Base-by-base conservation (phyloP, 2,797 vertebrate genomes). In the Cirrhinus mrigala region DNA sequence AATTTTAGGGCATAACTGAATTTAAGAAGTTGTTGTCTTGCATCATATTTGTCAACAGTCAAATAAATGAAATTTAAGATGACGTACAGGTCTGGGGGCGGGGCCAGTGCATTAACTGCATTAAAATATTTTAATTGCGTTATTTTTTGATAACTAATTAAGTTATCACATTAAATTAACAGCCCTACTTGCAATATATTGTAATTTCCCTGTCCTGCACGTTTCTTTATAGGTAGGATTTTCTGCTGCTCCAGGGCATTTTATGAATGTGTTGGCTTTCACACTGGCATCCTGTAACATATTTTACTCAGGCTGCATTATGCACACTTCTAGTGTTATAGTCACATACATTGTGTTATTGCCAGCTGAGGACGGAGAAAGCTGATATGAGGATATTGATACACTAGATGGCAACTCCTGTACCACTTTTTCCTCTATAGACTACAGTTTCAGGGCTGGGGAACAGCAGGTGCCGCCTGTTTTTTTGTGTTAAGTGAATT, bases 401-500 rank as follows among this genome's bases (percentile, higher is more conserved):
- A 85, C 70, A 56, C 56, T 79, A 58, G 37, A 29, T 71, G 78
- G 4, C 70, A 73, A 69, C n/a, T 44, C 15, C 82, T 70, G 37
- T 40, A 69, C 46, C 62, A 64, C 62, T 64, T 64, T 14, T 16
- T 64, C 12, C 71, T 78, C 33, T 81, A 40, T 24, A 73, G 46
- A 48, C 27, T 81, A 54, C 56, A 83, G 76, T 70, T 66, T 78
- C 68, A 82, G 68, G 80, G 62, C 81, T 62, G 14, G n/a, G 33
- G 60, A 84, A 75, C 79, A 79, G 62, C 52, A 84, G 29, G 20
- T 78, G 74, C 69, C 50, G 15, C 56, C 82, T 81, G 84, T 62
- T 87, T 48, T 60, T 64, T 20, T 33, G 60, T 71, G 54, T 84
- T 85, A 90, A 89, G 86, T 90, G 89, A 89, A 87, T 87, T 89